Evolutionary conservation across 2,888 invertebrate species (phyloP).

Genomic region (Gandaritis pyraliata): DNA sequence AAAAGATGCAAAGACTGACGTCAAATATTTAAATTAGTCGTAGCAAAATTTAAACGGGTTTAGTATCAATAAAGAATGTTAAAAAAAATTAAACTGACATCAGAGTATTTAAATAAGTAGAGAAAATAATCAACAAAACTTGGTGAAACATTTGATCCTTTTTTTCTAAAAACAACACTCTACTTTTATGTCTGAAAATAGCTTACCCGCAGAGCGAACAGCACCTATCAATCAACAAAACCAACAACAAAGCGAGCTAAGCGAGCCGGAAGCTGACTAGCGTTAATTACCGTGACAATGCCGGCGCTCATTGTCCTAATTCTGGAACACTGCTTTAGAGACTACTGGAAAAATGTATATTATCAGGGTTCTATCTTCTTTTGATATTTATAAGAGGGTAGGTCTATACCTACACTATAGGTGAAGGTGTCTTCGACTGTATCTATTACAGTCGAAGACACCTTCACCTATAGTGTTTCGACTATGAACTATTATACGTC

Average conservation of each 20-base stretch:
- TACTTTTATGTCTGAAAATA: constrained; percentile 31
- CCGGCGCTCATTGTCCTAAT: constrained; percentile 63
- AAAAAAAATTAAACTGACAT: background rate
- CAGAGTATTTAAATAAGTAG: background rate
- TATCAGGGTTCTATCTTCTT: no score
- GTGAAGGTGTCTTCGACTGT: no score
- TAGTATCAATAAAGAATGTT: background rate
- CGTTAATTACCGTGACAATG: constrained; percentile 72
- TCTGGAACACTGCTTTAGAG: constrained; percentile 52
- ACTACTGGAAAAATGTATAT: no score
- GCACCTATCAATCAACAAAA: constrained; percentile 37
- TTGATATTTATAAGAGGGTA: no score
- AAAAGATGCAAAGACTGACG: no score
- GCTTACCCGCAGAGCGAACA: constrained; percentile 29
- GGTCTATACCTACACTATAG: no score
- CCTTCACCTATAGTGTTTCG: no score
- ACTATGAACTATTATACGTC: no score
- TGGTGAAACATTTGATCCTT: background rate
- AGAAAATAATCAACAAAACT: background rate
- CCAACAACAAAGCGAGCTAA: constrained; percentile 62
- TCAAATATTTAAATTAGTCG: background rate
- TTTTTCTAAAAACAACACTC: constrained; percentile 8
- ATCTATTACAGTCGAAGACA: no score
- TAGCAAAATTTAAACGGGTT: background rate
- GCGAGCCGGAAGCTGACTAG: constrained; percentile 61